A percentile compares a stretch with the other conserved stretches of the same genome.
Evolutionary conservation across 1,140 invertebrate genomes (phyloP).

Genomic region (Musca vetustissima): DNA sequence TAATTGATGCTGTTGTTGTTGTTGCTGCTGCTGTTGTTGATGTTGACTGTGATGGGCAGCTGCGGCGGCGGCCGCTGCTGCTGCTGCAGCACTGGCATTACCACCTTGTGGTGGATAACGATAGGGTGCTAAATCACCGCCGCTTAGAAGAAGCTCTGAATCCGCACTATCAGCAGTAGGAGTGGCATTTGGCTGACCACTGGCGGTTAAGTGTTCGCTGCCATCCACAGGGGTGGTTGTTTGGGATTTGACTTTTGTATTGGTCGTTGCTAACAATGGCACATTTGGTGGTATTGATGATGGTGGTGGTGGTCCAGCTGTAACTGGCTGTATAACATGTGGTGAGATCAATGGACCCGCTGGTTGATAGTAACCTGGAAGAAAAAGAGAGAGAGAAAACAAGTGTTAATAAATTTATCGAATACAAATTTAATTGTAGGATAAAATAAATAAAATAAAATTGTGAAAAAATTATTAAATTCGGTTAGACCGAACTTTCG

Average conservation of each 20-base stretch:
- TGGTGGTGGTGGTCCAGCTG: constrained; percentile 45
- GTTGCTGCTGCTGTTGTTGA: constrained; percentile 34
- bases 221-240: constrained; percentile 24
- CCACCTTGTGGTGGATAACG: constrained; percentile 30
- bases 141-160: constrained; percentile 53
- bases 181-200: constrained; percentile 48
- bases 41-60: constrained; percentile 20
- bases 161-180: constrained; percentile 57
- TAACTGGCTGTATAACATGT: constrained; percentile 60
- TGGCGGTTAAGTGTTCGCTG: constrained; percentile 32
- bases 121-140: constrained; percentile 33
- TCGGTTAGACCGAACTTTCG: too few species aligned
- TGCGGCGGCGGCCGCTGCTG: constrained; percentile 24
- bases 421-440: too few species aligned
- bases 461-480: too few species aligned
- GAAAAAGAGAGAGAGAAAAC: constrained; percentile 38
- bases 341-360: constrained; percentile 81
- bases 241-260: constrained; percentile 25
- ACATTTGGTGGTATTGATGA: constrained; percentile 32
- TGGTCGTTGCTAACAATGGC: constrained; percentile 28
- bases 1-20: constrained; percentile 55
- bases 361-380: constrained; percentile 83
- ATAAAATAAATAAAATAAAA: too few species aligned
- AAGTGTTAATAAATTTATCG: constrained; percentile 32
- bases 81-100: constrained; percentile 32